Evolutionary conservation across 1,140 invertebrate genomes (phyloP).

Genomic region (Bombus affinis): DNA sequence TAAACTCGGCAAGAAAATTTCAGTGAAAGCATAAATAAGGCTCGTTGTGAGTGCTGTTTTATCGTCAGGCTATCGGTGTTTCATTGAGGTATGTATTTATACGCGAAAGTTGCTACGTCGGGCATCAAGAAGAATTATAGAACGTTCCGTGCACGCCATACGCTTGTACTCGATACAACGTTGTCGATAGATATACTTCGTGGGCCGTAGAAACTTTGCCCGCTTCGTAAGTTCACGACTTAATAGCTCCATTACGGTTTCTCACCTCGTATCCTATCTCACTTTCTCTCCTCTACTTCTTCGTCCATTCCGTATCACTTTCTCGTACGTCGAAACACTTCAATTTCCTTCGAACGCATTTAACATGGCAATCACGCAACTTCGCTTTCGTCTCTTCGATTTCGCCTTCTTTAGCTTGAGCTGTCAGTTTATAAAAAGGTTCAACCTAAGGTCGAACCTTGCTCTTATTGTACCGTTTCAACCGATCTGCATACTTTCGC

Average conservation of each 20-base stretch:
- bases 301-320: not conserved
- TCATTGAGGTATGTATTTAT: slow-evolving; percentile 51
- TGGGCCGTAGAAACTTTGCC: slow-evolving; percentile 36
- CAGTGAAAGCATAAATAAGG: not conserved
- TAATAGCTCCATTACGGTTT: slow-evolving; percentile 51
- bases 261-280: slow-evolving; percentile 15
- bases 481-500: not conserved
- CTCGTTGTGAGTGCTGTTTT: not conserved
- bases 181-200: slow-evolving; percentile 38
- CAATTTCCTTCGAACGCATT: not conserved
- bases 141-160: slow-evolving; percentile 9
- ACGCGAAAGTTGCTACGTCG: slow-evolving; percentile 37
- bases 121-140: slow-evolving; percentile 33
- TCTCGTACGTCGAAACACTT: not conserved
- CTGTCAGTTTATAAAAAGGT: slow-evolving; percentile 2
- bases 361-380: not conserved
- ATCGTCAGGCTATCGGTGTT: not conserved
- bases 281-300: not conserved
- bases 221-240: slow-evolving; percentile 37
- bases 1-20: not conserved
- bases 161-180: slow-evolving; percentile 35
- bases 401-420: not conserved
- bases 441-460: not conserved
- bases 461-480: not conserved
- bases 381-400: not conserved